Conservation (phyloP, 2,797 vertebrate genomes). For the Enteromius argenteus region DNA sequence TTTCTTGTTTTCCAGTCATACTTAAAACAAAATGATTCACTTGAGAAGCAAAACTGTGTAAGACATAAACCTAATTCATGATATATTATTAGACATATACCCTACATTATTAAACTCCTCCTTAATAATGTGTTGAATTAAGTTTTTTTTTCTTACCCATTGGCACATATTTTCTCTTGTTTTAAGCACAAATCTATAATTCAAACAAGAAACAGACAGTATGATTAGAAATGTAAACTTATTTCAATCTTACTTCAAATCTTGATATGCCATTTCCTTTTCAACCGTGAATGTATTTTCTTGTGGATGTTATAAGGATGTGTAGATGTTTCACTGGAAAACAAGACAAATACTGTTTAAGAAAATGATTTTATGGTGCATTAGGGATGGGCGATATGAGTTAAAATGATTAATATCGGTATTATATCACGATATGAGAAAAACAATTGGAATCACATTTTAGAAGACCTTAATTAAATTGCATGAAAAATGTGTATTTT, state of each 20-base stretch:
- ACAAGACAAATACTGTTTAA: background rate
- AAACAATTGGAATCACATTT: too few species aligned
- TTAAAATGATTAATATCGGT: too few species aligned
- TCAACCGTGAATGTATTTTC: background rate
- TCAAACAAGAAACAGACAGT: background rate
- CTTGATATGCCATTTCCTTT: background rate
- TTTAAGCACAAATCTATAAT: background rate
- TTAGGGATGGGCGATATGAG: too few species aligned
- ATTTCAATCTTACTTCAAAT: too few species aligned
- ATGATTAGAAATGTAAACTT: background rate
- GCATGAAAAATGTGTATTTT: too few species aligned
- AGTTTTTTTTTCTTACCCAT: background rate
- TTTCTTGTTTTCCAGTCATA: background rate
- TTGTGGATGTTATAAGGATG: background rate
- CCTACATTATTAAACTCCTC: background rate
- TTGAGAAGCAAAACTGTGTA: background rate
- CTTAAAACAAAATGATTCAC: background rate
- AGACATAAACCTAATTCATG: background rate
- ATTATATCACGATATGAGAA: too few species aligned
- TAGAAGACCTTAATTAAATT: too few species aligned
- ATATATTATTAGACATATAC: background rate
- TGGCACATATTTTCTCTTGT: background rate
- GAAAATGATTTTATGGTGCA: background rate
- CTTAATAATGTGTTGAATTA: background rate
- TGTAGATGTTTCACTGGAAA: background rate